Evolutionary conservation across 2,113 vertebrate genomes (phyloP).

Genomic region (Carettochelys insculpta): DNA sequence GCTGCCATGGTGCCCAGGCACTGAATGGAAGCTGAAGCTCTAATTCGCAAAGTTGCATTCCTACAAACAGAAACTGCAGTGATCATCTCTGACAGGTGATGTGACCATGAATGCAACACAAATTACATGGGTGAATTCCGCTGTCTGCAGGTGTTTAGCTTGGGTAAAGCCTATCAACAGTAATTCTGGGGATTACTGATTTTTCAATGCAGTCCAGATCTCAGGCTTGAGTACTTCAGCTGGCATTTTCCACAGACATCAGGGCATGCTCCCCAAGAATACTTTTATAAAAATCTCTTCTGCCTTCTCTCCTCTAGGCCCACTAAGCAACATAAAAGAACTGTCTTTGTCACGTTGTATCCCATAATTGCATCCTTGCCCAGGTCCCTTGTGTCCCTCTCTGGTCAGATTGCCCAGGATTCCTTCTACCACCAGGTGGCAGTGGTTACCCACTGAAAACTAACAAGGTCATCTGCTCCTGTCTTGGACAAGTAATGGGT

Average conservation of each 20-base stretch:
- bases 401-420: not conserved
- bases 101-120: not conserved
- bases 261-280: not conserved
- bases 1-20: too few species aligned
- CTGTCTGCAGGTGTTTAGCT: not conserved
- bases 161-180: not conserved
- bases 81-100: not conserved
- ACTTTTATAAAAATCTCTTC: not conserved
- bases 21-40: too few species aligned
- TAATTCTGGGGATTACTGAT: not conserved
- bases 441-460: not conserved
- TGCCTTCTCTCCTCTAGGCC: not conserved
- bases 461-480: not conserved
- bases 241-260: too few species aligned
- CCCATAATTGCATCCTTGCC: not conserved
- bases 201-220: not conserved
- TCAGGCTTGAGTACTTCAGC: not conserved
- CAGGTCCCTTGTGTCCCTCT: not conserved
- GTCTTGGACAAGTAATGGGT: not conserved
- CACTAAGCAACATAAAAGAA: not conserved
- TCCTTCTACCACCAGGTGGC: too few species aligned
- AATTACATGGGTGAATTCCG: not conserved
- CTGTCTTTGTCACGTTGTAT: accelerated
- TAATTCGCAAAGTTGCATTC: too few species aligned
- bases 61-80: too few species aligned